phyloP scores from a whole-genome alignment of 1,140 invertebrate genomes.

The Daktulosphaira vitifoliae region DNA sequence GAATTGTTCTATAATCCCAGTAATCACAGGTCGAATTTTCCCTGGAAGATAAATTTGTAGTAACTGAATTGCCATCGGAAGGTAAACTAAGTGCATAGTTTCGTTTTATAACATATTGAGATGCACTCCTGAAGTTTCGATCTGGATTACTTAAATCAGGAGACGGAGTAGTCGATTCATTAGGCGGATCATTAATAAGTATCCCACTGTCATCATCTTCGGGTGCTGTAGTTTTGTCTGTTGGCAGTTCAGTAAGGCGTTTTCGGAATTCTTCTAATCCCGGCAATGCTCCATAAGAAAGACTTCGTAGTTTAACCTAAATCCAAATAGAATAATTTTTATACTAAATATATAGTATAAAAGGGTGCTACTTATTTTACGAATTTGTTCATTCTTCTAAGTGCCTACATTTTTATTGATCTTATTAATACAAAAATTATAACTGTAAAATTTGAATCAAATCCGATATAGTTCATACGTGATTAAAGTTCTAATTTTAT shows the following conservation, averaged over 20 bases:
- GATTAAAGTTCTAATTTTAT: too few species aligned
- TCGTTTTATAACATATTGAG: constrained; percentile 25
- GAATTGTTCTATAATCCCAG: constrained; percentile 52
- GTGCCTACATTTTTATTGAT: too few species aligned
- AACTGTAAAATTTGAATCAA: too few species aligned
- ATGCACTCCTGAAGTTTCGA: constrained; percentile 28
- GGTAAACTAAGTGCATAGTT: neutral
- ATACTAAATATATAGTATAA: too few species aligned
- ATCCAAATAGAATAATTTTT: too few species aligned
- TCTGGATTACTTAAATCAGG: neutral
- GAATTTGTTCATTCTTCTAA: too few species aligned
- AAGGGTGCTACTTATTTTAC: too few species aligned
- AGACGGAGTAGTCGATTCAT: neutral
- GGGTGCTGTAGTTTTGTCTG: constrained; percentile 11
- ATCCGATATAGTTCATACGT: too few species aligned
- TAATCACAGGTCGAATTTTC: constrained; percentile 38
- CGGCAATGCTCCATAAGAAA: constrained; percentile 64
- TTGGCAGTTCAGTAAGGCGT: neutral
- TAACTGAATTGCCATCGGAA: constrained; percentile 1
- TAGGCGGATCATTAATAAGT: constrained; percentile 45
- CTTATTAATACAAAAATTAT: too few species aligned
- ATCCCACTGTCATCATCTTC: constrained; percentile 69
- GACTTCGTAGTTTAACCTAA: constrained; percentile 57
- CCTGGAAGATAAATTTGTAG: constrained; percentile 34
- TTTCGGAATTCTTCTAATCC: constrained; percentile 60